Evolutionary conservation across 2,113 vertebrate species (phyloP), one percentile per base, ranked within the genome.

Genomic region (Engystomops pustulosus): DNA sequence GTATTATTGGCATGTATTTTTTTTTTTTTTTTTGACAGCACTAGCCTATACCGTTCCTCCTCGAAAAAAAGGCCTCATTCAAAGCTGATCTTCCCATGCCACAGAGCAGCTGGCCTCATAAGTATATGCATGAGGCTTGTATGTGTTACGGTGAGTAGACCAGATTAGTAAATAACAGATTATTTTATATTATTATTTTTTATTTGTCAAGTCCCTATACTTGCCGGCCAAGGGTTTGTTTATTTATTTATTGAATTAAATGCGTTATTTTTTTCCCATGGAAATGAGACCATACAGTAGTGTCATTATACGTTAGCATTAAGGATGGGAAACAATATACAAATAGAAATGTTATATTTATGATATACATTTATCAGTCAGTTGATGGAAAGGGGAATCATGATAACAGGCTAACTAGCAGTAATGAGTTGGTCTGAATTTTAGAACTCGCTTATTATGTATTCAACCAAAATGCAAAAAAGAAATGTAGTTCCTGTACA

Each of bases 1-100:
- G 75, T 69, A 79, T 84, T 84, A 84, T 84, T 78, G 74, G 44
- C 83, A 84, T 79, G 81, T 67, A 32, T 60, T 76, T 58, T 78
- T 80, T 80, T 51, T 51, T 44, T 75, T 55, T 77, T 80, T 80
- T 53, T 38, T 81, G 79, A 84, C 82, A 84, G 62, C 62, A 23
- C 20, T 70, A 44, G 60, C 30, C 83, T 69, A 84, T 70, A 69
- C 74, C 74, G 78, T 69, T 45, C 51, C 32, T 84, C 27, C 81
- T 41, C 82, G 18, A 55, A 84, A 84, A 84, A 70, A 58, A 55
- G 17, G 53, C 32, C 49, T 79, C 15, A 65, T 70, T 79, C 62
- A 79, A 30, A 79, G 32, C 17, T 36, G 23, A 51, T 53, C 82
- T 53, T 84, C 60, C 44, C 32, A 77, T 68, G 72, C 51, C 72